A percentile compares a stretch with the other conserved stretches of the same genome.
Conservation (phyloP, 2,888 invertebrate genomes). For the Gisinianus flammeolus region DNA sequence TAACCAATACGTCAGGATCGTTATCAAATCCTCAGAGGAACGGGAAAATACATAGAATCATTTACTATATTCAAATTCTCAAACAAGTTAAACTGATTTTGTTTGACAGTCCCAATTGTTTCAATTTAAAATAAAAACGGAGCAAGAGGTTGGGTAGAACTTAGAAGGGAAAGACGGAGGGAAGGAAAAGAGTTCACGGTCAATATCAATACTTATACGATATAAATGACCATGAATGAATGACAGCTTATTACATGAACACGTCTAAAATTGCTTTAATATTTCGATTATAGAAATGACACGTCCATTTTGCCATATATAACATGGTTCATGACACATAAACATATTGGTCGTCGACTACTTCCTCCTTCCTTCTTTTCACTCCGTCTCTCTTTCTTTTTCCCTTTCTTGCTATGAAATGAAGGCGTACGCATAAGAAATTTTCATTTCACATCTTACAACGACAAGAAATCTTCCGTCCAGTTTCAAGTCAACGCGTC, state of each 20-base stretch:
- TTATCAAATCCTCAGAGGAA: too few species aligned
- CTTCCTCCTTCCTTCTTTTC: slow-evolving; percentile 7
- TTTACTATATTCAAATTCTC: too few species aligned
- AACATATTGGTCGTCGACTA: neutral
- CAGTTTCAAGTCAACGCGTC: neutral
- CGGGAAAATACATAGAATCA: too few species aligned
- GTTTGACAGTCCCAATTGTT: too few species aligned
- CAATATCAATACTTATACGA: too few species aligned
- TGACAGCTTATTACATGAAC: neutral
- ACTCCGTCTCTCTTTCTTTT: neutral
- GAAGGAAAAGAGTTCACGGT: too few species aligned
- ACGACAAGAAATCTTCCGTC: neutral
- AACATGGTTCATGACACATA: neutral
- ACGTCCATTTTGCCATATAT: neutral
- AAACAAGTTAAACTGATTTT: too few species aligned
- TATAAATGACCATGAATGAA: neutral
- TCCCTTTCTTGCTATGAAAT: neutral
- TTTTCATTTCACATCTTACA: neutral
- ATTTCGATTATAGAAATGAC: slow-evolving; percentile 19
- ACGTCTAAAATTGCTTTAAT: slow-evolving; percentile 5
- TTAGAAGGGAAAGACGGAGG: too few species aligned
- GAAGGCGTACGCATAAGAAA: neutral
- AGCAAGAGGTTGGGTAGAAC: too few species aligned
- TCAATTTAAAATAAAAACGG: too few species aligned
- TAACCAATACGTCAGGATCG: too few species aligned